phyloP scores from a whole-genome alignment of 35 echinoderm and acorn worm genomes.

The Apostichopus californicus region DNA sequence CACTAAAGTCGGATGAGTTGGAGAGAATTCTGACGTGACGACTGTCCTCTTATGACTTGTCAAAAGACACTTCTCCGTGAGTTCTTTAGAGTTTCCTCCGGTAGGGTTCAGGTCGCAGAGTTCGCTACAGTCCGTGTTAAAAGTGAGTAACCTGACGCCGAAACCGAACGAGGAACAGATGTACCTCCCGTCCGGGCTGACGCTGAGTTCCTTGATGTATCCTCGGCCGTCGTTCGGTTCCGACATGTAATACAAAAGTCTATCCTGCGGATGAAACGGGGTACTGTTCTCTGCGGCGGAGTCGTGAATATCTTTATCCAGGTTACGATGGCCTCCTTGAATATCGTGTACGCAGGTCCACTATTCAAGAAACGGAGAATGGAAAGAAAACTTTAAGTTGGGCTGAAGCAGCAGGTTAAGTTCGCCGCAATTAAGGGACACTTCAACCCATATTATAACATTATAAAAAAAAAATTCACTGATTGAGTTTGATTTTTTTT shows the following conservation, averaged over 20 bases:
- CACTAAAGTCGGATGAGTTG: constrained; percentile 78
- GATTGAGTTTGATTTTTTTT: too few species aligned
- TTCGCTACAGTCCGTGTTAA: constrained; percentile 70
- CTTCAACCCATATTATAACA: too few species aligned
- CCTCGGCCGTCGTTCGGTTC: constrained; percentile 91
- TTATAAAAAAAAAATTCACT: too few species aligned
- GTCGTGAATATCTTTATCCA: constrained; percentile 20
- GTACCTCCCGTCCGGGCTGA: constrained; percentile 89
- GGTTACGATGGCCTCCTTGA: constrained; percentile 42
- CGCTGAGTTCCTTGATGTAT: constrained; percentile 97
- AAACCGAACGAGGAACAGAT: constrained; percentile 91
- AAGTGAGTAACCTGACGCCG: constrained; percentile 79
- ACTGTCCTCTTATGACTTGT: constrained; percentile 79
- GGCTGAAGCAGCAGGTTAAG: too few species aligned
- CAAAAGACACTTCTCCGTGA: constrained; percentile 68
- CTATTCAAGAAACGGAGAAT: constrained; percentile 56
- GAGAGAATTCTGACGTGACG: constrained; percentile 88
- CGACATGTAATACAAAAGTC: constrained; percentile 75
- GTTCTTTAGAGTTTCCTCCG: constrained; percentile 15
- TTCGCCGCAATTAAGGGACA: too few species aligned
- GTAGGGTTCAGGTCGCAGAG: constrained; percentile 80
- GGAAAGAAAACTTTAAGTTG: too few species aligned
- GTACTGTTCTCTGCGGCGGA: neutral
- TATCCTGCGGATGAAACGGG: constrained; percentile 63
- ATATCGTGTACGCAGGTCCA: constrained; percentile 97